Percentiles rank a stretch among this genome's conserved stretches.
Evolutionary conservation across 2,797 vertebrate species (phyloP).

Genomic region (Melopsittacus undulatus): DNA sequence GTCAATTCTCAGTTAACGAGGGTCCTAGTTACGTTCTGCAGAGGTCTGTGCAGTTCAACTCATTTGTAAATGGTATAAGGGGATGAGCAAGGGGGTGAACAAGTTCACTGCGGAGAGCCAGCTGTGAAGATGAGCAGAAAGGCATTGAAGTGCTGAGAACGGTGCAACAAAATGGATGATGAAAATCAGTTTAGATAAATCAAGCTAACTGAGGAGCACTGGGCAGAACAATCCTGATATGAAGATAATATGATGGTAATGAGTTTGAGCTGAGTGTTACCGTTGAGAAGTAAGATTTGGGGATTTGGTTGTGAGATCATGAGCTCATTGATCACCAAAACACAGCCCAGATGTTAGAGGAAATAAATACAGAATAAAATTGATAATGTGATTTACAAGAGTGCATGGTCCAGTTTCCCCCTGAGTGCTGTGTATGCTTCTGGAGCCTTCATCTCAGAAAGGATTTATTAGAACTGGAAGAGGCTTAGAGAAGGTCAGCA

Average conservation of each 20-base stretch:
- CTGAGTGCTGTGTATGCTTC: not conserved
- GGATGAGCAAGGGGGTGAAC: not conserved
- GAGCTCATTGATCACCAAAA: not conserved
- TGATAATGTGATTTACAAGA: not conserved
- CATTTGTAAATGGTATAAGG: rapidly evolving
- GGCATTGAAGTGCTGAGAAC: not conserved
- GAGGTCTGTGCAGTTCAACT: not conserved
- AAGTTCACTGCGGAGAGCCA: not conserved
- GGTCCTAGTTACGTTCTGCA: not conserved
- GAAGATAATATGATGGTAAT: not conserved
- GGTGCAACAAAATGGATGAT: not conserved
- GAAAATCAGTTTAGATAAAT: not conserved
- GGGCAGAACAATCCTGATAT: not conserved
- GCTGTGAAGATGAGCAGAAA: not conserved
- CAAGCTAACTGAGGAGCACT: not conserved
- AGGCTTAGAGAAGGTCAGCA: not conserved
- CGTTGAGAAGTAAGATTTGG: not conserved
- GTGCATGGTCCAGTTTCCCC: not conserved
- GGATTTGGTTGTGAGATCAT: not conserved
- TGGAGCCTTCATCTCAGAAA: not conserved
- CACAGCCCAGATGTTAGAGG: not conserved
- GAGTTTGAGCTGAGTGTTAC: not conserved
- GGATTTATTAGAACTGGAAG: not conserved
- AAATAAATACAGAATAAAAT: not conserved
- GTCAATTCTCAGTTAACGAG: not conserved